Conservation (phyloP, 2,888 invertebrate species). For the Drosophila kanekoi region DNA sequence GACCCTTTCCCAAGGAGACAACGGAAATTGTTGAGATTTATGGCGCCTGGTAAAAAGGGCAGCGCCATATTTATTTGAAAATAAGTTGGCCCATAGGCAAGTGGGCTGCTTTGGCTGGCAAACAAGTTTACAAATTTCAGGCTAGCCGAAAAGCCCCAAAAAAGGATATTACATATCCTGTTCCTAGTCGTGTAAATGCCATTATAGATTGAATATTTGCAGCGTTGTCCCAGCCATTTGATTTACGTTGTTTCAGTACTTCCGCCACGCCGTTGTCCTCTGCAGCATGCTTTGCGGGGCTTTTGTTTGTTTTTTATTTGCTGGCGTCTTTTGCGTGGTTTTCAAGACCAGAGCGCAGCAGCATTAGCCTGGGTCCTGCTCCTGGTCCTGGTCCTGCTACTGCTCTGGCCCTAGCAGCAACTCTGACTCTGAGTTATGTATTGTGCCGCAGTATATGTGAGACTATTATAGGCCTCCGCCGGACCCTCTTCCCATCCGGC, state of each 20-base stretch:
- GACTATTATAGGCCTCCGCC: slow-evolving; percentile 60
- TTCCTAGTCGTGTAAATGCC: slow-evolving; percentile 76
- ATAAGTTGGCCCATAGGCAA: slow-evolving; percentile 58
- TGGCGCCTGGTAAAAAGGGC: slow-evolving; percentile 61
- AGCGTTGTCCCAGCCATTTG: slow-evolving; percentile 55
- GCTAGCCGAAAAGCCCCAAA: slow-evolving; percentile 29
- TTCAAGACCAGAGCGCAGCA: slow-evolving; percentile 46
- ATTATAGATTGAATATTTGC: slow-evolving; percentile 79
- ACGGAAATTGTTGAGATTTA: slow-evolving; percentile 77
- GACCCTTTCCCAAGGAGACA: slow-evolving; percentile 43
- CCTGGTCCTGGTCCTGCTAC: slow-evolving; percentile 28
- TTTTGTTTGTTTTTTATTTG: slow-evolving; percentile 25
- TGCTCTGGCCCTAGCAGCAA: slow-evolving; percentile 34
- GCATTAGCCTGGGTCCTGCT: slow-evolving; percentile 46
- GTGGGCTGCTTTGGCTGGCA: slow-evolving; percentile 37
- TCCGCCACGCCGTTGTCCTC: slow-evolving; percentile 52
- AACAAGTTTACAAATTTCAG: slow-evolving; percentile 50
- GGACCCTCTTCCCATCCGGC: slow-evolving; percentile 1
- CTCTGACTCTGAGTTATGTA: slow-evolving; percentile 55
- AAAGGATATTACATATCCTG: slow-evolving; percentile 82
- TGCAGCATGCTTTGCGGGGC: slow-evolving; percentile 19
- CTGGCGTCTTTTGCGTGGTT: slow-evolving; percentile 32
- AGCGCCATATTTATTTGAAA: slow-evolving; percentile 70
- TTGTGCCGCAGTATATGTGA: slow-evolving; percentile 54
- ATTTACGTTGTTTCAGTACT: slow-evolving; percentile 67